Conservation (phyloP, 2,113 vertebrate species). For the Ciconia maguari region DNA sequence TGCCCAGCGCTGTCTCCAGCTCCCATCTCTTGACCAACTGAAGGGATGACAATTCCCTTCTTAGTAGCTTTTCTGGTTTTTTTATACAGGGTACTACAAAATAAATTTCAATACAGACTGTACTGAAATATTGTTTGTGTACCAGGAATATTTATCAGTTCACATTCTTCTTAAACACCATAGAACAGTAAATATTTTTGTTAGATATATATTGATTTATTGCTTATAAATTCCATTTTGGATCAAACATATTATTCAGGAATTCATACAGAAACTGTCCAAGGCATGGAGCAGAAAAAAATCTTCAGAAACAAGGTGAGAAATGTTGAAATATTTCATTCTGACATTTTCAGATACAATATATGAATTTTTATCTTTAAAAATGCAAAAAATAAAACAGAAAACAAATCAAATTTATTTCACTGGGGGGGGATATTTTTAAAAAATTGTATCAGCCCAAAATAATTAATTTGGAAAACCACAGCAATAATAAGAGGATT, state of each 20-base stretch:
- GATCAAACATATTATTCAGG: not conserved
- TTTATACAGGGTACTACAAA: not conserved
- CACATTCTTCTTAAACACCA: not conserved
- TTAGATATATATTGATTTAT: not conserved
- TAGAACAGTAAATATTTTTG: not conserved
- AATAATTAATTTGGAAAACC: not conserved
- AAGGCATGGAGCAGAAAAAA: not conserved
- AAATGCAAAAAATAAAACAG: not conserved
- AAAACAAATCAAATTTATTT: not conserved
- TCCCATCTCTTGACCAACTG: not conserved
- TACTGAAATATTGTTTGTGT: not conserved
- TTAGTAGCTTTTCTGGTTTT: not conserved
- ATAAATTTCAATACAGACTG: not conserved
- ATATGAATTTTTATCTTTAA: not conserved
- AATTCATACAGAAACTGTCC: not conserved
- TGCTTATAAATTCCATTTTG: not conserved
- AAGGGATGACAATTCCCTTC: not conserved
- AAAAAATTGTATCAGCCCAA: not conserved
- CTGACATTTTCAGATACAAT: not conserved
- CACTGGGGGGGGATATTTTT: no score
- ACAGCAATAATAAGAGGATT: not conserved
- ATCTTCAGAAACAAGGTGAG: not conserved
- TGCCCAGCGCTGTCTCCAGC: not conserved
- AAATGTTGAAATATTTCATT: not conserved
- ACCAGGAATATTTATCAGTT: not conserved